Conservation (phyloP, 2,797 vertebrate genomes). For the Discoglossus pictus region DNA sequence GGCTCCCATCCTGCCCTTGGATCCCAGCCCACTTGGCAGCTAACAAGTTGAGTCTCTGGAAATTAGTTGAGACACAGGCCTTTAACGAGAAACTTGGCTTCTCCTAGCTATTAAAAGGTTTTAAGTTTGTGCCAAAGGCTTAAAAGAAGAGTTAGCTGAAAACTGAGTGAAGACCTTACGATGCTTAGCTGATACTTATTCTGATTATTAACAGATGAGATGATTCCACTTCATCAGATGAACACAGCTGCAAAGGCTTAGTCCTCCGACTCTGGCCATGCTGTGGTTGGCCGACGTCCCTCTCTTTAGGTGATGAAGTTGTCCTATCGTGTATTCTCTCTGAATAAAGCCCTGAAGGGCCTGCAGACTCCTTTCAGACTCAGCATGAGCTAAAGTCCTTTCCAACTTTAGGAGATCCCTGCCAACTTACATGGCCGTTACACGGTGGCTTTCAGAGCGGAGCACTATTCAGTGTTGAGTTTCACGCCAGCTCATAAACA, state of each 20-base stretch:
- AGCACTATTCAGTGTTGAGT: neutral
- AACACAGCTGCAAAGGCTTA: slow-evolving; percentile 49
- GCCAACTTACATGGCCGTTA: slow-evolving; percentile 19
- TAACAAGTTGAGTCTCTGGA: slow-evolving; percentile 60
- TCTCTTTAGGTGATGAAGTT: slow-evolving; percentile 29
- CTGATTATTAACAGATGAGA: slow-evolving; percentile 64
- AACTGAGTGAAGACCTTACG: slow-evolving; percentile 37
- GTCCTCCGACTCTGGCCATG: neutral
- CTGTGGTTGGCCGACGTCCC: neutral
- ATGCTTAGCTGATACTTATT: slow-evolving; percentile 55
- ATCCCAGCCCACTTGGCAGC: slow-evolving; percentile 60
- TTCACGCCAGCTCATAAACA: slow-evolving; percentile 33
- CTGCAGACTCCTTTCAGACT: neutral
- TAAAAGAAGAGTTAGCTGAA: slow-evolving; percentile 57
- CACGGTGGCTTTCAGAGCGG: neutral
- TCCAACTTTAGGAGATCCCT: neutral
- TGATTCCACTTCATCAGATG: slow-evolving; percentile 50
- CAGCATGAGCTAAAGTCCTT: neutral
- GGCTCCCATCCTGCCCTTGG: slow-evolving; percentile 59
- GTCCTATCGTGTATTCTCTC: neutral
- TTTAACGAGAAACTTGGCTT: slow-evolving; percentile 66
- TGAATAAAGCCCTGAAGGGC: neutral
- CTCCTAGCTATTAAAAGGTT: slow-evolving; percentile 46
- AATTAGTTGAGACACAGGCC: slow-evolving; percentile 64
- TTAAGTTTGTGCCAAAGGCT: slow-evolving; percentile 45